Evolutionary conservation across 2,888 invertebrate species (phyloP), one percentile per base, ranked within the genome.

Genomic region (Thumatha senex): DNA sequence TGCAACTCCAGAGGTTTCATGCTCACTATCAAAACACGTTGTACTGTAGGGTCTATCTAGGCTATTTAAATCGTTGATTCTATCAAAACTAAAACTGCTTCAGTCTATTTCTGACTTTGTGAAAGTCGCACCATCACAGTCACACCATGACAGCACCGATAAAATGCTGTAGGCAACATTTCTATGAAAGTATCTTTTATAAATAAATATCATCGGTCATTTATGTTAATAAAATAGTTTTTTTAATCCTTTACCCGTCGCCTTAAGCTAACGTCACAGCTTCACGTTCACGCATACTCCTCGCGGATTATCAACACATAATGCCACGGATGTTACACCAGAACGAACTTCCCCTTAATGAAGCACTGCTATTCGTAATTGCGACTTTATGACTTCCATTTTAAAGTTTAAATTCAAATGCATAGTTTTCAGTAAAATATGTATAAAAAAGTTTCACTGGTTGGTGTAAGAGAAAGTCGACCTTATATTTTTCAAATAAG

Each of bases 271-370:
- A 73, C 73, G 76, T 74, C 72, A 31, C 52, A 61, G 54, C 67
- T 67, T 63, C 84, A 82, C 84, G 83, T 71, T 63, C 80, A 68
- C 80, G 88, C 89, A 88, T 81, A 73, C 72, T 62, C 61, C 72
- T 63, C 56, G 76, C 77, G 84, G 89, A 88, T 89, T 89, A 89
- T 71, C 75, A 58, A 65, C 48, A 68, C 72, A 80, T 81, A 82
- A 82, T 82, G 75, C 76, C 74, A 60, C 76, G 80, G 78, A 80
- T 77, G 74, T 78, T 63, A 67, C 63, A 76, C 72, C 78, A 24
- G 74, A 76, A 74, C 64, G 69, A 69, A 76, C 80, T 73, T 73
- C 76, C 83, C 81, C 84, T 83, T 82, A 83, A 82, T 65, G 63
- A 76, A 77, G 58, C 65, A 57, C 59, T 63, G 53, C 57, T 64